Conservation (phyloP, 2,888 invertebrate genomes). For the Anorthoa munda region DNA sequence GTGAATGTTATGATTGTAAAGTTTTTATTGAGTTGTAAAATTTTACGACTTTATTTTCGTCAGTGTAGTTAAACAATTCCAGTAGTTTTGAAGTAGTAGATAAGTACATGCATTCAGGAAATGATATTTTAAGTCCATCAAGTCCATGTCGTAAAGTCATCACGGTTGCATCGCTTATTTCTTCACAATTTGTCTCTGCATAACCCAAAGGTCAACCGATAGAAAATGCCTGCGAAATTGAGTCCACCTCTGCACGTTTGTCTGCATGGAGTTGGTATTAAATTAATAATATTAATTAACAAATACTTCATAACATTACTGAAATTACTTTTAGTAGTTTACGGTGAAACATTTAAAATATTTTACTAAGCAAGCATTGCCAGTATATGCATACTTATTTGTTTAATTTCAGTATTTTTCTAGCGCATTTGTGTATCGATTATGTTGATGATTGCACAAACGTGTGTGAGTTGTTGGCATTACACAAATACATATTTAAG, state of each 20-base stretch:
- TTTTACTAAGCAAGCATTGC: background rate
- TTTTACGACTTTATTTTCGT: conserved; percentile 21
- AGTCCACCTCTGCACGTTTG: too few species aligned
- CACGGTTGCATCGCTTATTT: too few species aligned
- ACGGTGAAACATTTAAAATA: background rate
- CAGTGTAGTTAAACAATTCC: background rate
- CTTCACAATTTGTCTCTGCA: too few species aligned
- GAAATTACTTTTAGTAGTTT: too few species aligned
- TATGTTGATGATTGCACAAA: background rate
- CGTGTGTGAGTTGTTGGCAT: background rate
- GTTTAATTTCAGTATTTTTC: background rate
- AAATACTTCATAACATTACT: too few species aligned
- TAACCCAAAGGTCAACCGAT: too few species aligned
- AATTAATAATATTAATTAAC: too few species aligned
- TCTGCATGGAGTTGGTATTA: too few species aligned
- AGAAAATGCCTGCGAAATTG: too few species aligned
- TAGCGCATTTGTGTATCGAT: background rate
- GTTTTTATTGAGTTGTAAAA: conserved; percentile 51
- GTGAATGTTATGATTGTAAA: conserved; percentile 22
- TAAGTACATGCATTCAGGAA: background rate
- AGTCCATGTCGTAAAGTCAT: background rate
- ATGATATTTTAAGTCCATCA: background rate
- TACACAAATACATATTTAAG: too few species aligned
- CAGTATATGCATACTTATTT: background rate
- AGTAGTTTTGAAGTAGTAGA: background rate